A percentile compares a stretch with the other conserved stretches of the same genome.
Evolutionary conservation across 2,888 invertebrate species (phyloP).

Genomic region (Tortrix viridana): DNA sequence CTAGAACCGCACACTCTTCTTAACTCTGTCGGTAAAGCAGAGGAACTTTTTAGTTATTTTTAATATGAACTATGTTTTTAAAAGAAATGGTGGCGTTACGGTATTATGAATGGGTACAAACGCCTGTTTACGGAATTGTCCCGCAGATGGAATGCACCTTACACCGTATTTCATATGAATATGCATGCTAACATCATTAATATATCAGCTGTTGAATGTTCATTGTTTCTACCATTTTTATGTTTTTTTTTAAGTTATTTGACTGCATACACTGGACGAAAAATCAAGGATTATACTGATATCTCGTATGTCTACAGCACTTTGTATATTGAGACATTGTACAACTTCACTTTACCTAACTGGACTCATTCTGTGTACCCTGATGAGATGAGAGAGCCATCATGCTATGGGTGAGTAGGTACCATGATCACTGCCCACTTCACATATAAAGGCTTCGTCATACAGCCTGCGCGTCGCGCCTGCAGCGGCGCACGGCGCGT

Average conservation of each 20-base stretch:
- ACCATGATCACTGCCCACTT: slow-evolving; percentile 40
- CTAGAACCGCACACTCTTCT: no score
- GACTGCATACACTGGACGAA: slow-evolving; percentile 85
- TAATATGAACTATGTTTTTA: no score
- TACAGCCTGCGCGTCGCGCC: no score
- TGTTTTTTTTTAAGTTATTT: slow-evolving; percentile 78
- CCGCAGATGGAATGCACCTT: no score
- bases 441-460: no score
- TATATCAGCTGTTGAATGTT: neutral
- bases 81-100: no score
- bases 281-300: slow-evolving; percentile 80
- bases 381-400: slow-evolving; percentile 84
- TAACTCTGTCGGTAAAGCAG: no score
- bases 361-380: slow-evolving; percentile 89
- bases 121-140: no score
- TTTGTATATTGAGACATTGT: slow-evolving; percentile 86
- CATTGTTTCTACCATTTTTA: slow-evolving; percentile 9
- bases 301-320: slow-evolving; percentile 87
- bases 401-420: slow-evolving; percentile 82
- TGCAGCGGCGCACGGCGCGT: no score
- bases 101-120: no score
- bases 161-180: no score
- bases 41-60: no score
- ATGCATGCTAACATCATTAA: neutral
- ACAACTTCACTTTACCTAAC: slow-evolving; percentile 86